Evolutionary conservation across 1,140 invertebrate genomes (phyloP), one percentile per base, ranked within the genome.

Genomic region (Hermetia illucens): DNA sequence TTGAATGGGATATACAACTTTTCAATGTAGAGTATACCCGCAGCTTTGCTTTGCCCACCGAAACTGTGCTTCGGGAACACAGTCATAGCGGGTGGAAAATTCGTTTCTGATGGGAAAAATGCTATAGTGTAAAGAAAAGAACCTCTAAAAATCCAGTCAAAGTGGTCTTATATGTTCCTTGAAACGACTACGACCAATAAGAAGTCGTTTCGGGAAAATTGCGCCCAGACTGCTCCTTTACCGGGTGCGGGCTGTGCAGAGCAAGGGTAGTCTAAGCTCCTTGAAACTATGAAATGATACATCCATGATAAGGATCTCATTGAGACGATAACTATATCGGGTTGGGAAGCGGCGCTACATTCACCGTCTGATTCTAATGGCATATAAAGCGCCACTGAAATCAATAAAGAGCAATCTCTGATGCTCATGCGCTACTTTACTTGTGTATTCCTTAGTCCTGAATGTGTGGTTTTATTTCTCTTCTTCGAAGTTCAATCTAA

Each of bases 371-470:
- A n/a, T n/a, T 8, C 24, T 27, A 27, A 27, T 27, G 24, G 24
- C 24, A 27, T 13, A 27, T 27, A 27, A 27, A 27, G 24, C 24
- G 24, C 24, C 24, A 27, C 24, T 27, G 24, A 27, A 27, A 27
- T 27, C 24, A 27, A 27, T 27, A 27, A 27, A 27, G 24, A 27
- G 24, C 24, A 27, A 27, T 27, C 24, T 27, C 24, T 27, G 24
- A 27, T 27, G 24, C 24, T 27, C 24, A 27, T 27, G 24, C 24
- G 24, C 24, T 27, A 8, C 8, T 13, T 13, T 27, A 8, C 8
- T 27, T 27, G 24, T 27, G 24, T 27, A 13, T 13, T 8, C 24
- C 24, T 13, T 13, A 8, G 24, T 13, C 24, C 24, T 13, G n/a
- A n/a, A n/a, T n/a, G 13, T 27, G 24, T 27, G 24, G 13, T 13